A percentile compares a stretch with the other conserved stretches of the same genome.
These are phyloP conservation scores for Tachysurus fulvidraco DNA, from an alignment of 2,113 vertebrate species.

Conservation along the genomic window DNA sequence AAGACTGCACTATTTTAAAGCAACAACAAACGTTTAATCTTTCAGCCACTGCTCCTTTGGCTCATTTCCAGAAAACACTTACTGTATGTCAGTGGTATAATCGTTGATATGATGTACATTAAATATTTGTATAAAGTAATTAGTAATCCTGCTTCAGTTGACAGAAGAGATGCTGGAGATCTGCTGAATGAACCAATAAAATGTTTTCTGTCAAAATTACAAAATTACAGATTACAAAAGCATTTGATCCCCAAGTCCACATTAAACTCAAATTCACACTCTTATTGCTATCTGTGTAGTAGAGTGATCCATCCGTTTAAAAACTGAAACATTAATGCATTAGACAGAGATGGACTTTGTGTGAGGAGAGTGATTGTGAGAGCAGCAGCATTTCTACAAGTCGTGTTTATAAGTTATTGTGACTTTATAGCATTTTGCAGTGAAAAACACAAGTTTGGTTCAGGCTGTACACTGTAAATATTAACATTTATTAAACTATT, in stretches of 20 bases:
- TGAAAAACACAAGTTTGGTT: background rate
- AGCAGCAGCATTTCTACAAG: background rate
- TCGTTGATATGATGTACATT: background rate
- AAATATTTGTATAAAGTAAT: background rate
- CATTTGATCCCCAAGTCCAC: background rate
- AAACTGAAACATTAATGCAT: background rate
- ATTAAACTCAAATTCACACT: background rate
- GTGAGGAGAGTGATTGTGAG: background rate
- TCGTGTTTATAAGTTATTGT: background rate
- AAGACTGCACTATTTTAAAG: slow-evolving; percentile 8
- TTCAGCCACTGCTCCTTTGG: slow-evolving; percentile 7
- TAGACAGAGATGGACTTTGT: background rate
- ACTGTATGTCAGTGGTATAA: too few species aligned
- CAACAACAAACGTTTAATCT: slow-evolving; percentile 1
- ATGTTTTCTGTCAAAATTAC: background rate
- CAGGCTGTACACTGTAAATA: background rate
- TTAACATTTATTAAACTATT: background rate
- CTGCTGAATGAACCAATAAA: background rate
- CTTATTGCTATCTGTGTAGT: background rate
- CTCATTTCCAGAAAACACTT: background rate
- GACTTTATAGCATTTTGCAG: background rate
- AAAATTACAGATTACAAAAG: background rate
- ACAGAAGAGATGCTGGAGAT: background rate
- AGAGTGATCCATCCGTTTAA: background rate
- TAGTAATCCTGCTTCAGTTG: background rate